Percentiles rank a stretch among this genome's conserved stretches.
These are phyloP conservation scores for Tetrax tetrax DNA, from an alignment of 2,113 vertebrate genomes.

Conservation along the genomic window DNA sequence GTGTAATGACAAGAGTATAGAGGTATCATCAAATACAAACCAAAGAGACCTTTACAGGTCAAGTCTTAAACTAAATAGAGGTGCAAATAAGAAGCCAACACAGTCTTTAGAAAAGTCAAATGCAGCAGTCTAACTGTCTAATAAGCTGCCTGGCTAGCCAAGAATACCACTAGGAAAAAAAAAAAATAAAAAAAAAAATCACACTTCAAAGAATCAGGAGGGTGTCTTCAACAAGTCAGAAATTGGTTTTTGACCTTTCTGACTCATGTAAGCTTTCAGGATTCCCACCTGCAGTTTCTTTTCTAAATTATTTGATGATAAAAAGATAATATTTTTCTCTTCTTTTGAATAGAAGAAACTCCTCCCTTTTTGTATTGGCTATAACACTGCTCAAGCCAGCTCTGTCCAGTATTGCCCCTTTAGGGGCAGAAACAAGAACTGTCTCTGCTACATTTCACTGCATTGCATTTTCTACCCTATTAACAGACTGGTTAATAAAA, in stretches of 20 bases:
- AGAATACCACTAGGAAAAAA: not conserved
- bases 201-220: constrained; percentile 59
- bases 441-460: not conserved
- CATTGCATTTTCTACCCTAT: not conserved
- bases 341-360: constrained; percentile 46
- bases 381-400: not conserved
- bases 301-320: constrained; percentile 59
- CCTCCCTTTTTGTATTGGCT: constrained; percentile 22
- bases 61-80: not conserved
- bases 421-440: not conserved
- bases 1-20: not conserved
- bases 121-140: constrained; percentile 12
- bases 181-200: not conserved
- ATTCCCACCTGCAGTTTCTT: constrained; percentile 64
- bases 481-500: not conserved
- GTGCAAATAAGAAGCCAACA: not conserved
- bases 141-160: constrained; percentile 25
- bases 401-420: not conserved
- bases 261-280: constrained; percentile 58
- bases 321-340: constrained; percentile 55
- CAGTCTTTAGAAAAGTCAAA: not conserved
- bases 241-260: constrained; percentile 69
- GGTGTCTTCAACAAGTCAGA: constrained; percentile 65
- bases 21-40: not conserved
- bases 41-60: not conserved